These are phyloP conservation scores for Brenthis daphne DNA, from an alignment of 2,888 invertebrate genomes.

Conservation along the genomic window DNA sequence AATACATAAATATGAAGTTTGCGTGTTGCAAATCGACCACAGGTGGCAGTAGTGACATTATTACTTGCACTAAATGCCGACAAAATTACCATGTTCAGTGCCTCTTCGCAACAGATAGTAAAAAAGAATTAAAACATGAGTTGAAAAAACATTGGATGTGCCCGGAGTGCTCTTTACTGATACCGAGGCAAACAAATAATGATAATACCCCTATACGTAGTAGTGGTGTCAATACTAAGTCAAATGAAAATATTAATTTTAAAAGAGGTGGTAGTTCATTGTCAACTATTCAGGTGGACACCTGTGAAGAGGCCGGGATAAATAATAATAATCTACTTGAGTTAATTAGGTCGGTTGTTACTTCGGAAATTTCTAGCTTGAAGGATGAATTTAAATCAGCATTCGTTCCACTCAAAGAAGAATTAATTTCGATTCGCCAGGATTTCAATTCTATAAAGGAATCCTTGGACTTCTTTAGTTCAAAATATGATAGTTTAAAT, in stretches of 20 bases:
- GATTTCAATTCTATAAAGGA: too few species aligned
- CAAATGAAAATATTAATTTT: not conserved
- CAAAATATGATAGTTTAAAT: too few species aligned
- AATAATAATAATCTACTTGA: not conserved
- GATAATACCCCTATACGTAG: conserved; percentile 6
- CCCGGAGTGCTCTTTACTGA: not conserved
- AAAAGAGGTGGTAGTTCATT: not conserved
- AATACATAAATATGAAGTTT: too few species aligned
- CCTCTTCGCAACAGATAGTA: conserved; percentile 1
- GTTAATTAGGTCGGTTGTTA: not conserved
- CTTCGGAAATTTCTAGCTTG: not conserved
- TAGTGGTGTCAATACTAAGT: not conserved
- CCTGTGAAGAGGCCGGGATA: too few species aligned
- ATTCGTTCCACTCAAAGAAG: not conserved
- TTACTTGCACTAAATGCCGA: conserved; percentile 5
- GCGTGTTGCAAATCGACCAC: conserved; percentile 1
- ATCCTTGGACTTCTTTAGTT: too few species aligned
- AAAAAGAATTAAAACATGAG: not conserved
- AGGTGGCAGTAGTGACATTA: not conserved
- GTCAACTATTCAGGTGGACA: too few species aligned
- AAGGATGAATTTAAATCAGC: not conserved
- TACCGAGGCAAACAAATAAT: not conserved
- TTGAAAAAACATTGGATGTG: not conserved
- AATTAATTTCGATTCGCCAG: too few species aligned
- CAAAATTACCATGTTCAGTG: conserved; percentile 10